Percentiles rank a stretch among this genome's conserved stretches.
Evolutionary conservation across 2,797 vertebrate species (phyloP).

Genomic region (Dermochelys coriacea): DNA sequence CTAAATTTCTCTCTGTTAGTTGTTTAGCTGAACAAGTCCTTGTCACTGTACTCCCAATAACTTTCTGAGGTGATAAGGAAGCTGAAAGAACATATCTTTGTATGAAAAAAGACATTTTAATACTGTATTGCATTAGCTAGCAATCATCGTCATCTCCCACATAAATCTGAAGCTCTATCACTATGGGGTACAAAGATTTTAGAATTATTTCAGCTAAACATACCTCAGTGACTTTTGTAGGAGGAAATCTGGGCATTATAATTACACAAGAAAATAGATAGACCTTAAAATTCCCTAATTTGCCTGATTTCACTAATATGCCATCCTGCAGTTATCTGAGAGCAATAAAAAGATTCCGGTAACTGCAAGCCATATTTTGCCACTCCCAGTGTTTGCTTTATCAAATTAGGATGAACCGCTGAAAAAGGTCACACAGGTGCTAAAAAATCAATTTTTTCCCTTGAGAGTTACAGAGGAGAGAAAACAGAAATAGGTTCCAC

Average conservation of each 20-base stretch:
- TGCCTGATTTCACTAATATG: slow-evolving; percentile 51
- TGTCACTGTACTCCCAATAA: neutral
- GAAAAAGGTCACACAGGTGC: slow-evolving; percentile 36
- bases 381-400: slow-evolving; percentile 45
- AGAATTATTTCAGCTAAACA: slow-evolving; percentile 57
- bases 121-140: slow-evolving; percentile 46
- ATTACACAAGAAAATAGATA: slow-evolving; percentile 66
- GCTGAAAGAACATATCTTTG: neutral
- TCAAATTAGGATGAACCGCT: slow-evolving; percentile 20
- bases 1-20: slow-evolving; percentile 4
- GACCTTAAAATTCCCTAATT: slow-evolving; percentile 70
- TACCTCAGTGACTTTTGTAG: neutral
- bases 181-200: slow-evolving; percentile 55
- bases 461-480: neutral
- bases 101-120: slow-evolving; percentile 34
- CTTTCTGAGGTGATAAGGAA: neutral
- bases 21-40: neutral
- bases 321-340: slow-evolving; percentile 13
- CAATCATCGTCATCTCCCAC: slow-evolving; percentile 49
- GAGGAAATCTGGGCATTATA: slow-evolving; percentile 64
- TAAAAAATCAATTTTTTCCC: slow-evolving; percentile 60
- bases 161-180: slow-evolving; percentile 10
- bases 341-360: slow-evolving; percentile 3
- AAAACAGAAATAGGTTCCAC: slow-evolving; percentile 5
- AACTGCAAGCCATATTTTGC: slow-evolving; percentile 12